Base-by-base conservation (phyloP, 2,797 vertebrate species). In the Pseudomugil gertrudae region DNA sequence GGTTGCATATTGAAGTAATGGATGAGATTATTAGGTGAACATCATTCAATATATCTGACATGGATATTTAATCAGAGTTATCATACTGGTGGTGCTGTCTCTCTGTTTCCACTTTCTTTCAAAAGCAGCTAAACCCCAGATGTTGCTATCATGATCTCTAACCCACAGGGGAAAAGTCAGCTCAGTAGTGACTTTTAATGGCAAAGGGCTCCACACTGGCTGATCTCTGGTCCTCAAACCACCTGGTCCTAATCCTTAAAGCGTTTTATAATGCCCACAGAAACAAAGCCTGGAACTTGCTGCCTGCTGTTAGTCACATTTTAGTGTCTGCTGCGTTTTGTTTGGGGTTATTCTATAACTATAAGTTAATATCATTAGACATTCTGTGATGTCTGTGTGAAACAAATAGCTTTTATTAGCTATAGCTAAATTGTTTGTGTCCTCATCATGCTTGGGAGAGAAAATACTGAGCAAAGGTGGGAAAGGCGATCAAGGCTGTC, bases 241-340 rank as follows among this genome's bases (percentile, higher is more conserved):
- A 92, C 80, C 91, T 92, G 91, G 74, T 88, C 84, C 70, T 75
- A 72, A 75, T 67, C 76, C 65, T 84, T 71, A 76, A 86, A 88
- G 57, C 81, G 72, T 66, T 85, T 82, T 75, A 74, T 81, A 84
- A 90, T 72, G 45, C 59, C 65, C 57, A 51, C 66, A 69, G 32
- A 57, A 83, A 81, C 87, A 86, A 88, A 85, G 80, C 66, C 56
- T 9, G n/a, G 38, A n/a, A 51, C 73, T 68, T 82, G 74, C 62
- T 26, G 50, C 56, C 63, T 2, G 45, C 52, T 48, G 23, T 81
- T 70, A 79, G 52, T 74, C 69, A 71, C 40, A 72, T 72, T 72
- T 81, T 72, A 72, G 67, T 61, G 43, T 17, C 63, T 19, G 63
- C 55, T 66, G 57, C 69, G 74, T 77, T 76, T 72, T 43, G 21